Base-by-base conservation (phyloP, 2,797 vertebrate species). In the Spheniscus humboldti region DNA sequence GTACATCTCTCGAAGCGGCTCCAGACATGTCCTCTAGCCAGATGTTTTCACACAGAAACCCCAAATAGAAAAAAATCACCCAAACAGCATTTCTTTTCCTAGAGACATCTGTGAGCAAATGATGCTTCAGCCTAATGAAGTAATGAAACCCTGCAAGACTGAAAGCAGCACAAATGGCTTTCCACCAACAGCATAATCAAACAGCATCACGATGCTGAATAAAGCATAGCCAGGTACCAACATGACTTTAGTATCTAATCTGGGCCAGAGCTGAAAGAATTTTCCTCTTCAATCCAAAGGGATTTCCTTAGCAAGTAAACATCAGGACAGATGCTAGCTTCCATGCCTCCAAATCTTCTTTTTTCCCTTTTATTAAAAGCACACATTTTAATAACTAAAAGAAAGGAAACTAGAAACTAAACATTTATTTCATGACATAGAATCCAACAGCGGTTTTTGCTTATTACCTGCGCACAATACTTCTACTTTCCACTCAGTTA, bases 111-210 rank as follows among this genome's bases (percentile, higher is more conserved):
- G 94, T 79, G 55, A 96, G 77, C 53, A 94, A 93, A 94, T 84
- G 85, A 90, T 53, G 94, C 92, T 94, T 85, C 68, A 95, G 71
- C n/a, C 27, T 93, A 97, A 97, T 94, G 81, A 89, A 92, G 71
- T 91, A 94, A 97, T 92, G 95, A 95, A 94, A 93, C 57, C 89
- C 94, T 81, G 2, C 41, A 90, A 91, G 43, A 76, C 55, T 37
- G 60, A 66, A 78, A 83, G 88, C 53, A 78, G 62, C 90, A 81
- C 52, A 75, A 91, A 74, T 4, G 25, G 43, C 92, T 95, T 83
- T 89, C 82, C 48, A 88, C 8, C 59, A 80, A 6, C 67, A 57
- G 77, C 5, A 10, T 22, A 86, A 96, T 84, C 63, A 72, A 88
- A 57, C 31, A 91, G 53, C 55, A 78, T 9, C 71, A 43, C 0